phyloP scores from a whole-genome alignment of 1,140 invertebrate genomes.

The Pygmarrhopalites habei region DNA sequence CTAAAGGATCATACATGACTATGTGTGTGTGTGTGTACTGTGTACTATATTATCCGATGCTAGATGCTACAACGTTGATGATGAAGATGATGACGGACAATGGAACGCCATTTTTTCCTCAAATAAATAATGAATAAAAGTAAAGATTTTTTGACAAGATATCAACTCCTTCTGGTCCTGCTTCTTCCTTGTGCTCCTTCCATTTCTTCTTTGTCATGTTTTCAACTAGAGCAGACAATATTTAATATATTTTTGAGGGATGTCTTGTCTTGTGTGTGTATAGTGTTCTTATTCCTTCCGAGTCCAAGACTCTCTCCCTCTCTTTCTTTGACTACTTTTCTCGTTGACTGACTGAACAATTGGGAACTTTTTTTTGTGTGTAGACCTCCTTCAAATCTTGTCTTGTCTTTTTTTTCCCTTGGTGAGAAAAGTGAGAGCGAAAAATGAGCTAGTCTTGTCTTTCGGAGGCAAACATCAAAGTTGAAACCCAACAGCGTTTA shows the following conservation, averaged over 20 bases:
- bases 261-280: no score
- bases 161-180: background rate
- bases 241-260: no score
- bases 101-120: conserved; percentile 5
- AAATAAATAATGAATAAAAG: conserved; percentile 17
- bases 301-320: no score
- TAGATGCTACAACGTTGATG: no score
- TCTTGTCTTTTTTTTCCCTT: no score
- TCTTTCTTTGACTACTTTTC: conserved; percentile 4
- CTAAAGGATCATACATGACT: conserved; percentile 10
- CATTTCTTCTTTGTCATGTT: background rate
- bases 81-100: conserved; percentile 7
- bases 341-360: conserved; percentile 13
- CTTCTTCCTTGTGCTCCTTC: no score
- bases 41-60: no score
- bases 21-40: no score
- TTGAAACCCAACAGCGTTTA: conserved; percentile 15
- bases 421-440: background rate
- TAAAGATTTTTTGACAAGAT: conserved; percentile 9
- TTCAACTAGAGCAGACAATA: conserved; percentile 6
- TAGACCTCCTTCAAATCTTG: no score
- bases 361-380: background rate
- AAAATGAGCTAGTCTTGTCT: background rate
- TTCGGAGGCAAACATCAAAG: conserved; percentile 13
- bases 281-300: no score